phyloP scores from a whole-genome alignment of 2,888 invertebrate genomes.

The Hanleya hanleyi region DNA sequence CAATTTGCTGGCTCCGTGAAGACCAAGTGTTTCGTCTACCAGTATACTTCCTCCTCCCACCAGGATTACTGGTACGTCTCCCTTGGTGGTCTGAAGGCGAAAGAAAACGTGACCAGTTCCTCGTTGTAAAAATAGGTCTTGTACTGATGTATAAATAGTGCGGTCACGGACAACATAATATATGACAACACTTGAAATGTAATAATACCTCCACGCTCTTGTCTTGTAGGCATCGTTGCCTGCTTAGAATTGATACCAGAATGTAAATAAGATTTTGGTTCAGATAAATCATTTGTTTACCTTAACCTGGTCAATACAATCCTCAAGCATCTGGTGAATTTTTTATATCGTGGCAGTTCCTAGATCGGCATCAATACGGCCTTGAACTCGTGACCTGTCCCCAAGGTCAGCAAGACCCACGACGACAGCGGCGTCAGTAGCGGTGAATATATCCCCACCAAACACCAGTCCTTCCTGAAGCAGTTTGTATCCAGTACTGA shows the following conservation, averaged over 20 bases:
- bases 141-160: too few relatives aligned
- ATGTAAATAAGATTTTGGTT: too few relatives aligned
- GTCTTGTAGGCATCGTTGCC: too few relatives aligned
- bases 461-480: slow-evolving; percentile 56
- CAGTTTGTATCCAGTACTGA: slow-evolving; percentile 65
- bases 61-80: slow-evolving; percentile 56
- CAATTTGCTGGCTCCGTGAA: slow-evolving; percentile 22
- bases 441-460: slow-evolving; percentile 50
- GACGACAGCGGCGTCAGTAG: slow-evolving; percentile 68
- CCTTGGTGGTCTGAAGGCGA: slow-evolving; percentile 44
- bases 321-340: slow-evolving; percentile 53
- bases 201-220: too few relatives aligned
- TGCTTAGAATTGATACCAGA: too few relatives aligned
- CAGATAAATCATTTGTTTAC: too few relatives aligned
- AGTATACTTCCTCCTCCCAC: slow-evolving; percentile 67
- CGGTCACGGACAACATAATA: too few relatives aligned
- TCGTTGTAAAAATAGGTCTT: too few relatives aligned
- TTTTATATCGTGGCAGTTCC: slow-evolving; percentile 33
- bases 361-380: slow-evolving; percentile 27
- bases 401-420: slow-evolving; percentile 51
- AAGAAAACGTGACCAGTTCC: too few relatives aligned
- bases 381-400: slow-evolving; percentile 35
- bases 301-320: slow-evolving; percentile 60
- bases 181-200: too few relatives aligned
- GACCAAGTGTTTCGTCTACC: slow-evolving; percentile 39